Percentiles rank a stretch among this genome's conserved stretches.
phyloP scores from a whole-genome alignment of 2,113 vertebrate species.

The Rynchops niger region DNA sequence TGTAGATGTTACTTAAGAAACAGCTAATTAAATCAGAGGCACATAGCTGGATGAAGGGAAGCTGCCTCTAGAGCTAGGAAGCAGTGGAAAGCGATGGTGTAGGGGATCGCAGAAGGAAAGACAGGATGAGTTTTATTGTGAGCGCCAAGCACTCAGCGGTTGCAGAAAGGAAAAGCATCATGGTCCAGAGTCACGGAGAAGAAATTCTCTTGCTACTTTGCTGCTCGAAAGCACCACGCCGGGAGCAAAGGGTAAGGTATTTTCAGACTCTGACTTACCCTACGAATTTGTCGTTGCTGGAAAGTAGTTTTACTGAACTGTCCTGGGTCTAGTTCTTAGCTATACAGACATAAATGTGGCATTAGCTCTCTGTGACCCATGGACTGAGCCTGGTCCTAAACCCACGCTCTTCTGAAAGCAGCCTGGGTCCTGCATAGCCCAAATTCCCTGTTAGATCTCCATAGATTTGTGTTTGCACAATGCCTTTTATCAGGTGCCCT shows the following conservation, averaged over 20 bases:
- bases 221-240: not conserved
- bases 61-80: not conserved
- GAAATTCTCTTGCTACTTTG: not conserved
- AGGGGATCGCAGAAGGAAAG: not conserved
- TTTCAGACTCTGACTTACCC: not conserved
- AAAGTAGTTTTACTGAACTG: not conserved
- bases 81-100: not conserved
- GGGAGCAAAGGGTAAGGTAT: not conserved
- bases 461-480: not conserved
- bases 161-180: not conserved
- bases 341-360: fast-evolving
- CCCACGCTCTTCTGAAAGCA: not conserved
- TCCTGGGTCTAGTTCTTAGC: not conserved
- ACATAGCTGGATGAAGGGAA: not conserved
- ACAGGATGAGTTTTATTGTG: not conserved
- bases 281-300: not conserved
- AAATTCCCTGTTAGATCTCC: not conserved
- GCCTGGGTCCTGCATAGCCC: not conserved
- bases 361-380: not conserved
- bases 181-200: fast-evolving
- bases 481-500: not conserved
- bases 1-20: not conserved
- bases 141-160: not conserved
- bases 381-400: not conserved
- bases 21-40: not conserved